Conservation (phyloP, 2,888 invertebrate genomes). For the Troides helena region DNA sequence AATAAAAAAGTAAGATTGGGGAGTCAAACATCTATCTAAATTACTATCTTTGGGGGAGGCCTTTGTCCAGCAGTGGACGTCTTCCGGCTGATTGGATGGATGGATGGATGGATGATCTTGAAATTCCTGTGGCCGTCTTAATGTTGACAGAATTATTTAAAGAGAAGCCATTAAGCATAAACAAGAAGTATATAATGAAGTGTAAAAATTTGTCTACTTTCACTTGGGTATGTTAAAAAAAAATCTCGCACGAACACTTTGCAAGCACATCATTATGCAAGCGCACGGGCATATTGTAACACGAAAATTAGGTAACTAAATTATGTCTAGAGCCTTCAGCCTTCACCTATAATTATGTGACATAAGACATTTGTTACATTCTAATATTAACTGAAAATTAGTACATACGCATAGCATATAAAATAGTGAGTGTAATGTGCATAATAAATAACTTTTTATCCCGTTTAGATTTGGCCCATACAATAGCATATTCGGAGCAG, state of each 20-base stretch:
- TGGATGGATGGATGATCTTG: too few relatives aligned
- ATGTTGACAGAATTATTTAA: too few relatives aligned
- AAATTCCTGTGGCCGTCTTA: too few relatives aligned
- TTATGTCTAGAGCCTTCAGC: conserved; percentile 23
- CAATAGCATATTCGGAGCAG: conserved; percentile 47
- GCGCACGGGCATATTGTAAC: conserved; percentile 25
- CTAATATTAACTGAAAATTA: not conserved
- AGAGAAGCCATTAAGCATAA: too few relatives aligned
- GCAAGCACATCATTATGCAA: conserved; percentile 26
- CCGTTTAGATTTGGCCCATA: not conserved
- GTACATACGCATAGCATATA: not conserved
- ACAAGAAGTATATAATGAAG: not conserved
- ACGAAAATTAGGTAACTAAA: conserved; percentile 30
- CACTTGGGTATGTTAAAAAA: not conserved
- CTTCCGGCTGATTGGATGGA: too few relatives aligned
- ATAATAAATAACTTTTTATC: not conserved
- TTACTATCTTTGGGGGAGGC: too few relatives aligned
- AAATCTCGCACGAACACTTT: not conserved
- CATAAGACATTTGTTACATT: not conserved
- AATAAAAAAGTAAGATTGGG: too few relatives aligned
- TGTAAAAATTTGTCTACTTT: not conserved
- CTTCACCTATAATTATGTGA: conserved; percentile 12
- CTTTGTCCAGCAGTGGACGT: too few relatives aligned
- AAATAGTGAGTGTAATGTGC: not conserved
- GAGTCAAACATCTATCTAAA: too few relatives aligned